Evolutionary conservation across 2,113 vertebrate species (phyloP), one percentile per base, ranked within the genome.

Genomic region (Agapornis roseicollis): DNA sequence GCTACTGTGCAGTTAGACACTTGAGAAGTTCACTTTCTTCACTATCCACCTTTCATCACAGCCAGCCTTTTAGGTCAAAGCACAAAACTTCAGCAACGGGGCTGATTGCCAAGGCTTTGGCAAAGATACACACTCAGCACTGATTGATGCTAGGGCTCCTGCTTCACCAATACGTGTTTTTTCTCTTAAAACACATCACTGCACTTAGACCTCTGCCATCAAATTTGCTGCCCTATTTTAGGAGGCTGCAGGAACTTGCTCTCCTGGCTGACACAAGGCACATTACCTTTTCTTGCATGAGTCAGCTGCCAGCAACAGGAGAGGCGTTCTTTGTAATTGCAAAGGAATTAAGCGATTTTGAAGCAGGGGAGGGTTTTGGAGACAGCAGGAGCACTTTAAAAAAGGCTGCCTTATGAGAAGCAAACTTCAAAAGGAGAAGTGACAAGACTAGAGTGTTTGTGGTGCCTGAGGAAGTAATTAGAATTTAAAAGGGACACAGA

Each of bases 391-490:
- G 87, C 5, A 1, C 85, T 91, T 95, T 91, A 95, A 93, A 95
- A 95, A 92, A 91, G 73, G 68, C 92, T 94, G 82, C 74, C 65
- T 93, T 94, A 94, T 95, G 77, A 93, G 79, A 83, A 90, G 78
- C 33, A 81, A 92, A 96, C 96, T 96, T 97, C 94, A 95, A 96
- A 97, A 94, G 80, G 60, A 95, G 37, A 89, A 92, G 68, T 88
- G 96, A 96, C 96, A 97, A 95, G 91, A 91, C 85, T 86, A 69
- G 92, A 96, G 93, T 96, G 90, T 95, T 95, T 95, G 92, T 83
- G 80, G 81, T 94, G 93, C 94, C 79, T 83, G 74, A 97, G 96
- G 96, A 97, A 97, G 96, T 95, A 53, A 97, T 97, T 96, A 96
- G 86, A 96, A 97, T 96, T 97, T 96, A 95, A 96, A 96, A 97